Conservation (phyloP, 2,888 invertebrate species). For the Hyles lineata region DNA sequence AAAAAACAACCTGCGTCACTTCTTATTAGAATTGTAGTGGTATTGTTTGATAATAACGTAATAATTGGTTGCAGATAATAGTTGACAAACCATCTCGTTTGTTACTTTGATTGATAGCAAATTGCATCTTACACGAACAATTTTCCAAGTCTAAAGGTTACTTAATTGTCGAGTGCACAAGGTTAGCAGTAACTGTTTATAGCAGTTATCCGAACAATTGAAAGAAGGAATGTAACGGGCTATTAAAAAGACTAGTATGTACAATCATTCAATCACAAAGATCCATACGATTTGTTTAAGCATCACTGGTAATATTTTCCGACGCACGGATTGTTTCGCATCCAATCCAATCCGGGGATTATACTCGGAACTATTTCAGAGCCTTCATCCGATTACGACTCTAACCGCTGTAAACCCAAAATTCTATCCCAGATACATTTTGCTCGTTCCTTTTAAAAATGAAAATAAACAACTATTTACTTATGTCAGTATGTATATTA, state of each 20-base stretch:
- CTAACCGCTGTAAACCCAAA: no score
- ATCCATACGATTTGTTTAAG: neutral
- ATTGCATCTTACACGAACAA: conserved; percentile 36
- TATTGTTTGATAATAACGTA: conserved; percentile 64
- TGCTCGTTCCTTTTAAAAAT: no score
- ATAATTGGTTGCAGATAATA: conserved; percentile 56
- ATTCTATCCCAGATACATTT: no score
- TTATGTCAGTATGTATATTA: no score
- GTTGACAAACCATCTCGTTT: conserved; percentile 46
- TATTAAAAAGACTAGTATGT: neutral
- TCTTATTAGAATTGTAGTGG: conserved; percentile 59
- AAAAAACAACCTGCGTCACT: conserved; percentile 44
- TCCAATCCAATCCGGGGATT: no score
- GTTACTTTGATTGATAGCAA: conserved; percentile 42
- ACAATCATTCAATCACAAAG: neutral
- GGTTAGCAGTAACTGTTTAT: neutral
- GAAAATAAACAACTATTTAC: no score
- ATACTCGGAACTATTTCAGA: no score
- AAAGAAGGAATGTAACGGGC: neutral
- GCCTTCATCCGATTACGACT: no score
- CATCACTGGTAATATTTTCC: no score
- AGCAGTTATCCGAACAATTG: neutral
- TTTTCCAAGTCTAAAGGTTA: conserved; percentile 1
- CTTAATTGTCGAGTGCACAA: neutral
- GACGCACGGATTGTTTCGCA: no score